phyloP scores from a whole-genome alignment of 2,888 invertebrate genomes.

The Brachyptera putata region DNA sequence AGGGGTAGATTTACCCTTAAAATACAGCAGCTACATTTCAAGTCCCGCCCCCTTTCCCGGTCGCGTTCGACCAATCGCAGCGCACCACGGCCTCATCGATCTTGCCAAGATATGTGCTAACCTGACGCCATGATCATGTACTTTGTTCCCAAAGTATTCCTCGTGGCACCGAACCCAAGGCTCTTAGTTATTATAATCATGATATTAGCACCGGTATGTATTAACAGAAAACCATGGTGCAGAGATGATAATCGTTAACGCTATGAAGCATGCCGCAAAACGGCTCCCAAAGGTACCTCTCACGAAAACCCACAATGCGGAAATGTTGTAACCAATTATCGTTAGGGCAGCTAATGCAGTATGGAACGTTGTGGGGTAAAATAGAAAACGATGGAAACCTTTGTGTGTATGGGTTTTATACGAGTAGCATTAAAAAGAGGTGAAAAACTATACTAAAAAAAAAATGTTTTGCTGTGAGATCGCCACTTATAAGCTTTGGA shows the following conservation, averaged over 20 bases:
- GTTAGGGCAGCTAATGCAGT: constrained; percentile 9
- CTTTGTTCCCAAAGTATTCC: not conserved
- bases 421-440: no score
- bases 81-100: constrained; percentile 3
- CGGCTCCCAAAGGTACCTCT: constrained; percentile 6
- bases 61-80: constrained; percentile 1
- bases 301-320: not conserved
- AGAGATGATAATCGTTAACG: constrained; percentile 16
- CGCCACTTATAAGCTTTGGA: no score
- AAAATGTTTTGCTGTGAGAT: no score
- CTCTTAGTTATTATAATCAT: constrained; percentile 4
- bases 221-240: not conserved
- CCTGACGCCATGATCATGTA: constrained; percentile 11
- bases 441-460: no score
- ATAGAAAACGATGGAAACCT: no score
- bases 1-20: constrained; percentile 15
- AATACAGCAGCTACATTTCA: constrained; percentile 18
- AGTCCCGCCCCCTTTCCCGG: constrained; percentile 16
- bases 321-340: constrained; percentile 12
- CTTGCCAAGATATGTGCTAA: constrained; percentile 11
- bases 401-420: no score
- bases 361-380: no score
- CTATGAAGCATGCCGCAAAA: no score
- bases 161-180: not conserved
- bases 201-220: constrained; percentile 16